Evolutionary conservation across 1,140 invertebrate genomes (phyloP), one percentile per base, ranked within the genome.

Genomic region (Vollenhovia emeryi): DNA sequence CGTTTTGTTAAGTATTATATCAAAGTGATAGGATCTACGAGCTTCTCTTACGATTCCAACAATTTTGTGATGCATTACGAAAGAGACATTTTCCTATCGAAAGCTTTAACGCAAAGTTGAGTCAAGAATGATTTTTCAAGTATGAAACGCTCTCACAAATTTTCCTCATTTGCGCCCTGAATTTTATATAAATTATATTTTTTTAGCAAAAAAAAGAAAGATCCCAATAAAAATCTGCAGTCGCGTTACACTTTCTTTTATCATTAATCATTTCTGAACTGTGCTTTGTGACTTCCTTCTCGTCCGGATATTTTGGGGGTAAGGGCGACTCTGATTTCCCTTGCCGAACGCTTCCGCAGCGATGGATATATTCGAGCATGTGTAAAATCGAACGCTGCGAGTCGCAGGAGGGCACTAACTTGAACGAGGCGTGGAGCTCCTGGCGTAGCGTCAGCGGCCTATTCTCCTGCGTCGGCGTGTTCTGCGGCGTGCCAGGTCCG

Each of bases 401-500:
- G 2, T 13, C 6, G 50, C 11, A 30, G 24, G 13, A 15, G n/a
- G 4, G 18, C 43, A 95, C 95, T 95, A 93, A 96, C 96, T 96
- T 96, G 92, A 96, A 95, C 78, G 96, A 96, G 85, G 96, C 96
- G 91, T 96, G 95, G 85, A 95, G 92, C 85, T 97, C 97, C 92
- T 98, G 97, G 30, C 97, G 95, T 74, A 97, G 95, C 57, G 96
- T 96, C 82, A 97, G 91, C 57, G 96, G 96, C 91, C 97, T 95
- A 87, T 96, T 96, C 89, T 97, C 97, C 91, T 97, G 97, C n/a
- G 97, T 98, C 55, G 97, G 98, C 76, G 97, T 97, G 95, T 93
- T 96, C 94, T 95, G 96, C 85, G 95, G 96, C 69, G 95, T 97
- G 84, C 94, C 96, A 88, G 95, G 95, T 75, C 94, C 95, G 92